Conservation (phyloP, 1,140 invertebrate species). For the Papilio helenus region DNA sequence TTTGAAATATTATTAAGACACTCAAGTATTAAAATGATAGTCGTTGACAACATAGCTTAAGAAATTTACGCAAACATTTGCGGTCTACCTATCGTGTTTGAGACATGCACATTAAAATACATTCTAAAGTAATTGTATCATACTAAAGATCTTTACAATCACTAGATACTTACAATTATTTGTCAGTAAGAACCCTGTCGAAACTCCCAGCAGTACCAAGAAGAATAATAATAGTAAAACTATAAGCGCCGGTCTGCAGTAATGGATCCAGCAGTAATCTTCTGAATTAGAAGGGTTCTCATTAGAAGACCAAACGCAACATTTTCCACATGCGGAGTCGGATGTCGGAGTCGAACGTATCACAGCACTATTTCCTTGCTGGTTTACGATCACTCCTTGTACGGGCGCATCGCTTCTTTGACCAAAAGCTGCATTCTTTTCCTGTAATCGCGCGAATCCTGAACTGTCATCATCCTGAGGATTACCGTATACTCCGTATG, state of each 20-base stretch:
- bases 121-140: not conserved
- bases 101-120: not conserved
- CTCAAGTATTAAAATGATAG: not conserved
- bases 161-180: constrained; percentile 76
- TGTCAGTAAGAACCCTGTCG: constrained; percentile 79
- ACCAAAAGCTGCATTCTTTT: constrained; percentile 71
- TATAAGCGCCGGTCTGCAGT: constrained; percentile 74
- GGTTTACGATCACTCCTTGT: constrained; percentile 81
- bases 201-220: constrained; percentile 76
- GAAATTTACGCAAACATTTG: not conserved
- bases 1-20: not conserved
- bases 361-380: constrained; percentile 80
- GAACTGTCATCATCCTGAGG: constrained; percentile 81
- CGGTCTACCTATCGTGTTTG: no score
- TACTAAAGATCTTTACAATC: not conserved
- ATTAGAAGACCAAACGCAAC: constrained; percentile 60
- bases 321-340: constrained; percentile 62
- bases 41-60: constrained; percentile 1
- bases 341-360: constrained; percentile 62
- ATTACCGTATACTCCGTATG: constrained; percentile 80
- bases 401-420: constrained; percentile 73
- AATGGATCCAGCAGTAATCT: constrained; percentile 79
- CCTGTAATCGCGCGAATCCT: constrained; percentile 75
- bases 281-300: constrained; percentile 72
- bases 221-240: constrained; percentile 75